Conservation (phyloP, 2,113 vertebrate species). For the Anhinga rufa region DNA sequence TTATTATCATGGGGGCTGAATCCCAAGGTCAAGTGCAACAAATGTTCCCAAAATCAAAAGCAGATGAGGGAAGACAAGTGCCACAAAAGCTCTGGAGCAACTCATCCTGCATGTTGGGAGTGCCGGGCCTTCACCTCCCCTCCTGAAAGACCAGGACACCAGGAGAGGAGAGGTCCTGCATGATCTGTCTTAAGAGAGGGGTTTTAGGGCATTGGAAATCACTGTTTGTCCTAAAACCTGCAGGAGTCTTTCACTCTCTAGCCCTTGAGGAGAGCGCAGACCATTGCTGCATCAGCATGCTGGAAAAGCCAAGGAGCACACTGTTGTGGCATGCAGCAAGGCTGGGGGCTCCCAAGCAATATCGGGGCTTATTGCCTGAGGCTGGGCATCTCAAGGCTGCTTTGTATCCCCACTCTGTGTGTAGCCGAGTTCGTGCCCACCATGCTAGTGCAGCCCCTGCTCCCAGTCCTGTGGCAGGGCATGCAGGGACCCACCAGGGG, state of each 20-base stretch:
- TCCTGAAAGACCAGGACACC: neutral
- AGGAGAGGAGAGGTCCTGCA: neutral
- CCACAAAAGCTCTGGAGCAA: neutral
- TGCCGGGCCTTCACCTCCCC: neutral
- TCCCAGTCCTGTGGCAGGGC: neutral
- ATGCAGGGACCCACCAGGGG: accelerated
- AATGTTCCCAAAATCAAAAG: neutral
- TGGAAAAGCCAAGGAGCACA: neutral
- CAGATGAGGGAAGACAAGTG: neutral
- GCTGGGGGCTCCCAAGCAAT: neutral
- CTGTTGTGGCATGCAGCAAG: neutral
- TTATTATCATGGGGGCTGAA: neutral
- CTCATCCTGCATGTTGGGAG: neutral
- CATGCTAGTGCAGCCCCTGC: neutral
- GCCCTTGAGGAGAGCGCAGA: neutral
- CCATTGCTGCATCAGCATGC: neutral
- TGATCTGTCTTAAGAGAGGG: neutral
- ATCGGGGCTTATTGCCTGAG: neutral
- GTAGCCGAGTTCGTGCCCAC: neutral
- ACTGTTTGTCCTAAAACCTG: neutral
- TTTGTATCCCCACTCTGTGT: accelerated
- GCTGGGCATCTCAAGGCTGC: neutral
- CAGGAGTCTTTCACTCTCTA: neutral
- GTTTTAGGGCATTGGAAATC: neutral
- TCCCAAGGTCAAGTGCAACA: neutral